Base-by-base conservation (phyloP, 2,888 invertebrate genomes). In the Macrosoma leucophasiata region DNA sequence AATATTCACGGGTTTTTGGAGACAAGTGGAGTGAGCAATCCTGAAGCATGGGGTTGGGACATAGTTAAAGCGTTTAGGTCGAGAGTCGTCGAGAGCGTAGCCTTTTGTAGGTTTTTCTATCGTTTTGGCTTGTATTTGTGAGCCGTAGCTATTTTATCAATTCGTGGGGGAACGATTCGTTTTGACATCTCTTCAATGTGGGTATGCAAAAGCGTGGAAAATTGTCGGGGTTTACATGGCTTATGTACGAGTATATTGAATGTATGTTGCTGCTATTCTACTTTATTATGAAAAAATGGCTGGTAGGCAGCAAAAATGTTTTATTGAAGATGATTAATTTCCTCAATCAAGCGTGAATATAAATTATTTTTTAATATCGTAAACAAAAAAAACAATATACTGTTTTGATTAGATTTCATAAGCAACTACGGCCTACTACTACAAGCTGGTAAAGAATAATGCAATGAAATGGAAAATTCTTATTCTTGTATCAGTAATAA, bases 21-120 rank as follows among this genome's bases (percentile, higher is more conserved):
- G 82, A 84, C 72, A 79, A 82, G 82, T 82, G 73, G 78, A 79
- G 78, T 82, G 82, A 82, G 82, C 81, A 84, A 61, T 75, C 81
- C 73, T 77, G 68, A 55, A 77, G 75, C 61, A 69, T 70, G 70
- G 79, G 79, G 77, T 69, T 65, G 78, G 79, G 72, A 75, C 68
- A 79, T 81, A 73, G 82, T 78, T 84, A 81, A 82, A 84, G 76
- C 84, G 82, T 82, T 84, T 84, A 84, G 73, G 73, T 65, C 42
- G 75, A 82, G 82, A 70, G 78, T 50, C 42, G 62, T 77, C 48
- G 65, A 82, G 82, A 67, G 64, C 63, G 57, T 62, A 64, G 76
- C 76, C 81, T 79, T 82, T 82, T 82, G 73, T 81, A 65, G 64
- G 62, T 72, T 69, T 74, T 75, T 69, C 76, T 76, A 76, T 74